Evolutionary conservation across 2,113 vertebrate genomes (phyloP).

Genomic region (Rhodinocichla rosea): DNA sequence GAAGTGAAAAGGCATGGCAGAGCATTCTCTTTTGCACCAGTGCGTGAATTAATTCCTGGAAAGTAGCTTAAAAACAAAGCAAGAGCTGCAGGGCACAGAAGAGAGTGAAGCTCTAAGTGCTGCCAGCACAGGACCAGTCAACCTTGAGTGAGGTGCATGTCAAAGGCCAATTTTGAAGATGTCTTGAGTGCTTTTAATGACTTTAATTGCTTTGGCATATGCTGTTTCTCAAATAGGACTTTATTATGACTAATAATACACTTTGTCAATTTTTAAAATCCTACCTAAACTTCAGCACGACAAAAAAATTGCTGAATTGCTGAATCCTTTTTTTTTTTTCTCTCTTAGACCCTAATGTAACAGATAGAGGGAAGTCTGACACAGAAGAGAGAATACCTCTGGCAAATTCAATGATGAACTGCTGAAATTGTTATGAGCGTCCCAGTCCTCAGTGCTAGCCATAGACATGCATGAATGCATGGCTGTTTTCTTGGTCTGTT

Average conservation of each 20-base stretch:
- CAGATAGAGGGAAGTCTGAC: background rate
- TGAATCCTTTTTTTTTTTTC: accelerated
- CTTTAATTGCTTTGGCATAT: background rate
- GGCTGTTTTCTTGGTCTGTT: background rate
- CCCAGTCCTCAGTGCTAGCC: background rate
- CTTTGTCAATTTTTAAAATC: background rate
- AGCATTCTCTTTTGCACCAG: background rate
- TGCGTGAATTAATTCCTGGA: background rate
- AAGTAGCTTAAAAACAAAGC: background rate
- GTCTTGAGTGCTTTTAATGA: background rate
- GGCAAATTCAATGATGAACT: background rate
- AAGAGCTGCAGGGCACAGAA: background rate
- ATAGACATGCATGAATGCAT: background rate
- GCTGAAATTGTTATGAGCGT: background rate
- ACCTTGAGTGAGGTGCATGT: background rate
- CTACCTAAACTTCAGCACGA: background rate
- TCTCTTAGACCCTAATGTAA: background rate
- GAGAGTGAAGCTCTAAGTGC: background rate
- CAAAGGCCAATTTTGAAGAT: background rate
- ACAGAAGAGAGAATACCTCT: background rate
- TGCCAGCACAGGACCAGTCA: background rate
- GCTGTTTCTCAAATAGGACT: background rate
- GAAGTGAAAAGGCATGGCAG: background rate
- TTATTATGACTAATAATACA: background rate
- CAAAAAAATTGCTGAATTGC: background rate